Evolutionary conservation across 2,888 invertebrate genomes (phyloP).

Genomic region (Bhutanitis thaidina): DNA sequence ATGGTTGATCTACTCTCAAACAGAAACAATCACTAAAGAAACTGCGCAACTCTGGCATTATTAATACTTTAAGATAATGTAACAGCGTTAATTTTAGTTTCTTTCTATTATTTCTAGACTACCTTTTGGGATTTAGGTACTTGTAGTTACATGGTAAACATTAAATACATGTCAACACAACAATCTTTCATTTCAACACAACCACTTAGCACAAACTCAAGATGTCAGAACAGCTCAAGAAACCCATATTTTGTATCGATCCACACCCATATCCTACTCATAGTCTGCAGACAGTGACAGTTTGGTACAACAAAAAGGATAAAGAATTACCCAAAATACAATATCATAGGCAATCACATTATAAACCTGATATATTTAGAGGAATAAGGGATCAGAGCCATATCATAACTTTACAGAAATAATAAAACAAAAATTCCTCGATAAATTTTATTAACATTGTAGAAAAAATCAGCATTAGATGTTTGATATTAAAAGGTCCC

Average conservation of each 20-base stretch:
- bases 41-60: slow-evolving; percentile 58
- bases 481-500: too few species aligned
- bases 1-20: slow-evolving; percentile 34
- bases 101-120: slow-evolving; percentile 40
- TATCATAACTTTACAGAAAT: too few species aligned
- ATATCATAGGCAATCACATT: too few species aligned
- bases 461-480: too few species aligned
- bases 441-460: too few species aligned
- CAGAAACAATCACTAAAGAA: slow-evolving; percentile 34
- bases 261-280: slow-evolving; percentile 5
- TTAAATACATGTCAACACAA: slow-evolving; percentile 79
- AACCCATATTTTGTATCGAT: not conserved
- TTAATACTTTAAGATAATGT: slow-evolving; percentile 49
- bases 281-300: not conserved
- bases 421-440: too few species aligned
- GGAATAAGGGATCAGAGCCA: too few species aligned
- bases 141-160: slow-evolving; percentile 75
- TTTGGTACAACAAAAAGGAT: too few species aligned
- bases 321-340: too few species aligned
- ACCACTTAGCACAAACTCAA: slow-evolving; percentile 29
- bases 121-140: slow-evolving; percentile 64
- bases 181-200: slow-evolving; percentile 74
- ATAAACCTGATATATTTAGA: too few species aligned
- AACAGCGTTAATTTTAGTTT: slow-evolving; percentile 51
- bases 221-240: not conserved